phyloP scores from a whole-genome alignment of 1,140 invertebrate genomes.

The Colletes gigas region DNA sequence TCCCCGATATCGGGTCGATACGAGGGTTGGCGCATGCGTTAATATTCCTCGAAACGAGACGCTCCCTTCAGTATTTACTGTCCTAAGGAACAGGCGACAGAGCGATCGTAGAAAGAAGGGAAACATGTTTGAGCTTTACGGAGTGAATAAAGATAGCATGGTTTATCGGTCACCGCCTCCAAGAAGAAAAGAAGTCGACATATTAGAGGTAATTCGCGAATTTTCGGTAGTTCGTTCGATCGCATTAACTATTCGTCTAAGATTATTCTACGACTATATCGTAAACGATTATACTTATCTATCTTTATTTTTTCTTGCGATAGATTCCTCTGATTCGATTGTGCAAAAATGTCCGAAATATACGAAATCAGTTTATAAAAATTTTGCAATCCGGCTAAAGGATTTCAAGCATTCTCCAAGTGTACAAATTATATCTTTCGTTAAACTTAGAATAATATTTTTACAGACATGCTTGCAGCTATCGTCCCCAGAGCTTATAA shows the following conservation, averaged over 20 bases:
- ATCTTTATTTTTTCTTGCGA: no score
- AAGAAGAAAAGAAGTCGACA: conserved; percentile 76
- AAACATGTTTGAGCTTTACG: conserved; percentile 77
- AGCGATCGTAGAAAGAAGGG: conserved; percentile 23
- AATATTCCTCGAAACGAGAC: conserved; percentile 8
- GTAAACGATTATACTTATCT: neutral
- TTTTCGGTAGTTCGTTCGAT: neutral
- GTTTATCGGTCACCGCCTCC: conserved; percentile 75
- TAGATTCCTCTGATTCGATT: no score
- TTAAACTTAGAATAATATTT: conserved; percentile 20
- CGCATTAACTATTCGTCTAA: neutral
- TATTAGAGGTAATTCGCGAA: conserved; percentile 73
- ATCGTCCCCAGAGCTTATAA: conserved; percentile 78
- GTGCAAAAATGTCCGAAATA: no score
- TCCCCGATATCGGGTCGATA: conserved; percentile 69
- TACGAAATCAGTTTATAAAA: no score
- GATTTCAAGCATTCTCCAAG: neutral
- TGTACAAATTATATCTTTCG: neutral
- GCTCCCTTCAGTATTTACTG: conserved; percentile 57
- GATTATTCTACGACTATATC: neutral
- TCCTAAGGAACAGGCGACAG: conserved; percentile 38
- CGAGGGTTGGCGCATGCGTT: conserved; percentile 66
- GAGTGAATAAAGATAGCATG: conserved; percentile 72
- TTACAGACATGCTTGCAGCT: conserved; percentile 78
- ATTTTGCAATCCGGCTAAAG: no score